phyloP scores from a whole-genome alignment of 2,797 vertebrate genomes.

The Pyrocephalus nanus region DNA sequence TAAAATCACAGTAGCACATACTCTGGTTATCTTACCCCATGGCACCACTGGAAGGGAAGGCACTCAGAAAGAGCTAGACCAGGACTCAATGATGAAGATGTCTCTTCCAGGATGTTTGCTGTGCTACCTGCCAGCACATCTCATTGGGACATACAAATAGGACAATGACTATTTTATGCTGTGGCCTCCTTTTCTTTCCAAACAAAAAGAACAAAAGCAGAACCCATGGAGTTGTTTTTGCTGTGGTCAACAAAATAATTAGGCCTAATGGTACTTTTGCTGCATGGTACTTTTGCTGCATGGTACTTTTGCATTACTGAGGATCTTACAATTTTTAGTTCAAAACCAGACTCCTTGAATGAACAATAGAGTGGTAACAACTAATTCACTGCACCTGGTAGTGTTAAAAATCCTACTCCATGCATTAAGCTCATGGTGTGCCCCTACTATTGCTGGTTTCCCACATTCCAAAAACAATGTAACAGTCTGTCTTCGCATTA shows the following conservation, averaged over 20 bases:
- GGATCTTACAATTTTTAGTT: neutral
- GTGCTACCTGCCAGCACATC: neutral
- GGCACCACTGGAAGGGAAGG: neutral
- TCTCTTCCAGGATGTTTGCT: neutral
- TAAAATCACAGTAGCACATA: neutral
- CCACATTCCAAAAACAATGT: conserved; percentile 49
- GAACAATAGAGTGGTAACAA: neutral
- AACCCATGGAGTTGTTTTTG: neutral
- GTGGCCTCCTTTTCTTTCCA: neutral
- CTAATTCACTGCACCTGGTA: conserved; percentile 2
- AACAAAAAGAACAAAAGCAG: neutral
- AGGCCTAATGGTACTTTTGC: neutral
- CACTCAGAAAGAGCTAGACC: neutral
- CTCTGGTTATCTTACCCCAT: neutral
- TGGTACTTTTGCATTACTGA: no score
- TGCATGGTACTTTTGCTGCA: neutral
- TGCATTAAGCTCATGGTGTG: neutral
- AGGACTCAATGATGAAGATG: neutral
- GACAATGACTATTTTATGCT: neutral
- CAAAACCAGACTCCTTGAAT: neutral
- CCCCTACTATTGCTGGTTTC: conserved; percentile 53
- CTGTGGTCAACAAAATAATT: neutral
- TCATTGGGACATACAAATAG: rapidly evolving
- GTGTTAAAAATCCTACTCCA: conserved; percentile 14
- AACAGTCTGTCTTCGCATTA: conserved; percentile 46